Evolutionary conservation across 1,140 invertebrate species (phyloP).

Genomic region (Oedothorax gibbosus): DNA sequence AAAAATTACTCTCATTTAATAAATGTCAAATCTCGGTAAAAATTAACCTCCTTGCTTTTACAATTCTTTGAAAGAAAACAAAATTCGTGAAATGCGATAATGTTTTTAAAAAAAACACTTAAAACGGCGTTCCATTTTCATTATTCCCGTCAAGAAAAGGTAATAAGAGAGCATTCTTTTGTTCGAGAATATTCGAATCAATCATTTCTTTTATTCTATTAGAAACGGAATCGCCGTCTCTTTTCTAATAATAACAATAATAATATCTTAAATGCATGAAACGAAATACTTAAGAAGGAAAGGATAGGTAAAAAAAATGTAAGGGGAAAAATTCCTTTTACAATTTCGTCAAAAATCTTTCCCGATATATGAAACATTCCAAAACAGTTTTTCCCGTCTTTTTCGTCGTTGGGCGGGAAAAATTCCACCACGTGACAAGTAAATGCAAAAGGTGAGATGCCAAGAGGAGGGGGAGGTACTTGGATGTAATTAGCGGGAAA

Average conservation of each 20-base stretch:
- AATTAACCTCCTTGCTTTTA: too few relatives aligned
- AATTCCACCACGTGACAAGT: slow-evolving; percentile 28
- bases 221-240: background rate
- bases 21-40: too few relatives aligned
- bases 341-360: slow-evolving; percentile 31
- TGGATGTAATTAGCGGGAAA: slow-evolving; percentile 60
- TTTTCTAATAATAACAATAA: background rate
- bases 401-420: slow-evolving; percentile 29
- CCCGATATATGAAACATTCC: slow-evolving; percentile 17
- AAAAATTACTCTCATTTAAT: too few relatives aligned
- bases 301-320: background rate
- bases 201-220: slow-evolving; percentile 28
- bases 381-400: slow-evolving; percentile 10
- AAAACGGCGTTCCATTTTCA: background rate
- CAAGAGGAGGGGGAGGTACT: background rate
- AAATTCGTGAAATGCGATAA: too few relatives aligned
- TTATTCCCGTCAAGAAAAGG: background rate
- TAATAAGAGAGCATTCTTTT: slow-evolving; percentile 27
- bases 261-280: slow-evolving; percentile 31
- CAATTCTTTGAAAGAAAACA: too few relatives aligned
- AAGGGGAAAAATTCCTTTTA: background rate
- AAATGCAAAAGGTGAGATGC: slow-evolving; percentile 45
- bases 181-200: slow-evolving; percentile 21
- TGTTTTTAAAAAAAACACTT: too few relatives aligned
- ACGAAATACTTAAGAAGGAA: background rate